Evolutionary conservation across 2,888 invertebrate species (phyloP), one percentile per base, ranked within the genome.

Genomic region (Eristalis pertinax): DNA sequence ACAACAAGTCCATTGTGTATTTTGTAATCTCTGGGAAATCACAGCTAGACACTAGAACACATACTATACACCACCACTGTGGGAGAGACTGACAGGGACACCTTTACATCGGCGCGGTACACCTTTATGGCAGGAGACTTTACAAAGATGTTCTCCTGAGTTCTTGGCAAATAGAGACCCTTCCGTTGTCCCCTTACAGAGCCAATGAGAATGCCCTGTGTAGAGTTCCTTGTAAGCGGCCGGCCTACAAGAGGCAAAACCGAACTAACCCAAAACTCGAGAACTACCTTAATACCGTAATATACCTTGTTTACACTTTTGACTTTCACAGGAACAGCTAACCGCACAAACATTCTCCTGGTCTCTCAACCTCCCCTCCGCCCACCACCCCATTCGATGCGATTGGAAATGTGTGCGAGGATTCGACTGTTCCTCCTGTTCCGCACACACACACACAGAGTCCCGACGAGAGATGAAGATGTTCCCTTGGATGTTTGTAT

Each of bases 271-370:
- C 41, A 74, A 74, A 73, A 81, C 73, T 73, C 35, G 24, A 74
- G 72, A 68, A 65, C 65, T 64, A 83, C 79, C 83, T 79, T 79
- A 80, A 87, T 87, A 78, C 79, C 67, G 41, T 86, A 86, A 83
- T 78, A 82, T 75, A 63, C 79, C 83, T 80, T 87, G 87, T 87
- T 87, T 87, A 87, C 87, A 87, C 79, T 84, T 87, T 80, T 84
- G 84, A 83, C 83, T 87, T 87, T 73, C 73, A 72, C 79, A 73
- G 63, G 41, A 81, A 69, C 76, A 79, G 50, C 83, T 79, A 68
- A 80, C 87, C 87, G 75, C 75, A 87, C 79, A 79, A 72, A 73
- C 75, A 83, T 70, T 22, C 65, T 3, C 60, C 19, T 22, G 41
- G 43, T 2, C 4, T 29, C 29, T 2, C 29, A 29, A 4, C 15